Evolutionary conservation across 2,888 invertebrate genomes (phyloP), one percentile per base, ranked within the genome.

Genomic region (Calameuta idolon): DNA sequence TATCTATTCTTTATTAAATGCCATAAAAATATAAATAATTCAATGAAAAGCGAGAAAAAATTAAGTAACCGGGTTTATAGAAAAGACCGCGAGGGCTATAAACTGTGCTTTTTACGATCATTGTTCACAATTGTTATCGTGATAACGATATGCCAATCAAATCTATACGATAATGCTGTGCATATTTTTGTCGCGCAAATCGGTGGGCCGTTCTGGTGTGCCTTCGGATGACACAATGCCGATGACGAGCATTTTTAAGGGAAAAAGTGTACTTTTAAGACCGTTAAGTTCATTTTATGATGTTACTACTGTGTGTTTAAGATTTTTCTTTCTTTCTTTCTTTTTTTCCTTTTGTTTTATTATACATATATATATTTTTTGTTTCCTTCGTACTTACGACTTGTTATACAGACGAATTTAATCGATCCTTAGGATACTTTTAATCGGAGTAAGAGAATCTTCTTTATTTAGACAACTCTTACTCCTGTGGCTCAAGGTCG

Each of bases 171-270:
- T 79, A 75, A 74, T 75, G 33, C 73, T 31, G 71, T 71, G 74
- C 73, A 73, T 81, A 77, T 76, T 83, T 83, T 83, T 79, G 80
- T 80, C 79, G 78, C 75, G 81, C 77, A 81, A 81, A 78, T 73
- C 68, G 79, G 81, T 74, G 75, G 77, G 80, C 74, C 73, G 73
- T 78, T 84, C 75, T 83, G 77, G 81, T 85, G 81, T 85, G 83
- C 82, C 83, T 85, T 71, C 81, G 80, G 85, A 85, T 85, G 85
- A 84, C 84, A 83, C 85, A 83, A 85, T 83, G 83, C 77, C 79
- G 86, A 76, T 81, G 86, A 76, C 80, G 23, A 55, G 37, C 55
- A 15, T 15, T 55, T 55, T 55, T 23, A 23, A 55, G 23, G 55
- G 23, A 0, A 55, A 55, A 15, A 3, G 0, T 1, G 5, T 55